These are phyloP conservation scores for Australoheros facetus DNA, from an alignment of 2,797 vertebrate species.

Conservation along the genomic window DNA sequence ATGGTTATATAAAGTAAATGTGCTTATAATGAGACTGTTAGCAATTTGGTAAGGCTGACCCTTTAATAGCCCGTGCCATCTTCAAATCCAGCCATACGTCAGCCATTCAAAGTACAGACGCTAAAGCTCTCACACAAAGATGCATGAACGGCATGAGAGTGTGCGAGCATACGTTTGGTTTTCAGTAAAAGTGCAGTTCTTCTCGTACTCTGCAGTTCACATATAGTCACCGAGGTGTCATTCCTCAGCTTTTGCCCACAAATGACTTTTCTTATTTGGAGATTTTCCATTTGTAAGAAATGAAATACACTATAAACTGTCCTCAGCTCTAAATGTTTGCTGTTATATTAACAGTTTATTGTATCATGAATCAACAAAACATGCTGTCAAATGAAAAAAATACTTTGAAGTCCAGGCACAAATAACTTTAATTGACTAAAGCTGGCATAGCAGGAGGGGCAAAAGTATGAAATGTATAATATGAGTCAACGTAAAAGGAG, in stretches of 20 bases:
- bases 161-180: conserved; percentile 20
- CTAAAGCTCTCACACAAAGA: not conserved
- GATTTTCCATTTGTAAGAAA: conserved; percentile 17
- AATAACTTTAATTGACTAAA: conserved; percentile 27
- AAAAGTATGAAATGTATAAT: not conserved
- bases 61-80: conserved; percentile 13
- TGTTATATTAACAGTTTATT: not conserved
- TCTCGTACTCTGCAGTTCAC: conserved; percentile 32
- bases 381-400: conserved; percentile 31
- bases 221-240: not conserved
- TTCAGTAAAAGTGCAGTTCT: not conserved
- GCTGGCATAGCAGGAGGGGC: not conserved
- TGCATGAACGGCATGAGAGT: conserved; percentile 17
- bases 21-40: not conserved
- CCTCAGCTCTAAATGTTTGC: not conserved
- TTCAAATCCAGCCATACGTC: conserved; percentile 11
- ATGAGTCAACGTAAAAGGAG: not conserved
- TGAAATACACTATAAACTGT: not conserved
- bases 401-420: conserved; percentile 4
- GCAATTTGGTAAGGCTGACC: not conserved
- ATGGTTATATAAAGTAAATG: not conserved
- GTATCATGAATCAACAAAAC: conserved; percentile 23
- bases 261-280: conserved; percentile 29
- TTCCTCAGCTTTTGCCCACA: conserved; percentile 1
- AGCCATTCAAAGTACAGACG: not conserved